phyloP scores from a whole-genome alignment of 2,113 vertebrate genomes.

The Cygnus buccinator region DNA sequence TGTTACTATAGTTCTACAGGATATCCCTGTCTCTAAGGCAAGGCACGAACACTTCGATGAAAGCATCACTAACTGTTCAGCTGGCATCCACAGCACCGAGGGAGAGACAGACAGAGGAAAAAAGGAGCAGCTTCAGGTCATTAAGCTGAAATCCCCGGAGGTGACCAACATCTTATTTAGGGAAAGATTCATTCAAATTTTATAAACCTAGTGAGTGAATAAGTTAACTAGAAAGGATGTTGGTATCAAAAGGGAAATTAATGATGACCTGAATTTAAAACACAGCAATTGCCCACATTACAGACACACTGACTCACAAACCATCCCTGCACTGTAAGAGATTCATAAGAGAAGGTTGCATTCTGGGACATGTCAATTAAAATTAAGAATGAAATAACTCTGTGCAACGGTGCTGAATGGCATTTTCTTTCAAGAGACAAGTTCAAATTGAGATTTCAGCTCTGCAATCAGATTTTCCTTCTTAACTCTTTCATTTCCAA shows the following conservation, averaged over 20 bases:
- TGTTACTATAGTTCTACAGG: not conserved
- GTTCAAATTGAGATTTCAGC: conserved; percentile 48
- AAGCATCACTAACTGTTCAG: not conserved
- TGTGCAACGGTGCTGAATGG: conserved; percentile 66
- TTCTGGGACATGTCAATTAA: conserved; percentile 69
- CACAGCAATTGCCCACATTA: not conserved
- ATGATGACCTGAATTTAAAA: conserved; percentile 33
- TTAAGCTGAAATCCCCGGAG: not conserved
- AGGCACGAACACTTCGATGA: not conserved
- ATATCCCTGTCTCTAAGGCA: not conserved
- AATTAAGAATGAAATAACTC: conserved; percentile 69
- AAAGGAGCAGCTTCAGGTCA: not conserved
- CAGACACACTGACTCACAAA: not conserved
- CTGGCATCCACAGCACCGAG: rapidly evolving
- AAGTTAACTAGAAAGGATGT: not conserved
- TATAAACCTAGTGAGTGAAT: not conserved
- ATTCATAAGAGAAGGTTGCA: not conserved
- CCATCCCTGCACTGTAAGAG: not conserved
- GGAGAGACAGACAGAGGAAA: not conserved
- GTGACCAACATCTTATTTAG: not conserved
- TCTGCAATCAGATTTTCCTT: conserved; percentile 22
- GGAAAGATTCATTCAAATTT: conserved; percentile 28
- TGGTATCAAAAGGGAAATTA: conserved; percentile 8
- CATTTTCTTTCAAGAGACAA: conserved; percentile 57
- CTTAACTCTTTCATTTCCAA: conserved; percentile 54